Percentiles rank a stretch among this genome's conserved stretches.
Evolutionary conservation across 2,797 vertebrate genomes (phyloP).

Genomic region (Geotrypetes seraphini): DNA sequence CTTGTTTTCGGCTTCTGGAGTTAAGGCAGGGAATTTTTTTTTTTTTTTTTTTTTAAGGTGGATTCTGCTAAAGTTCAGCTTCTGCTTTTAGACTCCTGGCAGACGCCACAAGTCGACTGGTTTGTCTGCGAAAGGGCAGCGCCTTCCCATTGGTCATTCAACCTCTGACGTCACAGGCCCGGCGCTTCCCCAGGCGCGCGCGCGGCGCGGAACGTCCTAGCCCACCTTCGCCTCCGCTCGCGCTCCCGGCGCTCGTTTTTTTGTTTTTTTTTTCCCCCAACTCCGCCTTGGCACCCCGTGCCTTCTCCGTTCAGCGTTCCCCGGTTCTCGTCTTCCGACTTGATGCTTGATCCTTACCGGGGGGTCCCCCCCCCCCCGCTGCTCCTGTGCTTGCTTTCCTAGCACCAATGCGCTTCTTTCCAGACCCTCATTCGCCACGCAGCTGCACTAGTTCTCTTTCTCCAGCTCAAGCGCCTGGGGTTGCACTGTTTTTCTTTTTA

Average conservation of each 20-base stretch:
- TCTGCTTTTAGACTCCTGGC: slow-evolving; percentile 85
- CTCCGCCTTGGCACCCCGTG: too few relatives aligned
- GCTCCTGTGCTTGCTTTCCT: slow-evolving; percentile 1
- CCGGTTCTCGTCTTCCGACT: neutral
- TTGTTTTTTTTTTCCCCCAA: too few relatives aligned
- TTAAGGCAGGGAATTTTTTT: slow-evolving; percentile 77
- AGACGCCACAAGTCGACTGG: slow-evolving; percentile 93
- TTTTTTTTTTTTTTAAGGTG: slow-evolving; percentile 92
- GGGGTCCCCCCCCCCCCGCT: neutral
- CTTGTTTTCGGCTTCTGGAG: slow-evolving; percentile 66
- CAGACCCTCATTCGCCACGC: too few relatives aligned
- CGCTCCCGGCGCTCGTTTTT: slow-evolving; percentile 3
- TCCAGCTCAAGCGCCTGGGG: too few relatives aligned
- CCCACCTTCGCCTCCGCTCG: slow-evolving; percentile 14
- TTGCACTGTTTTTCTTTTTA: too few relatives aligned
- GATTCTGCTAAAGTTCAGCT: slow-evolving; percentile 91
- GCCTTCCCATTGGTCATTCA: slow-evolving; percentile 92
- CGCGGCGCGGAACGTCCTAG: slow-evolving; percentile 39
- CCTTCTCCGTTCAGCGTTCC: neutral
- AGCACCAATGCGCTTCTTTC: too few relatives aligned
- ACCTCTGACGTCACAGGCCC: slow-evolving; percentile 82
- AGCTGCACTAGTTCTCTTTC: too few relatives aligned
- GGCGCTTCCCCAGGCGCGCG: slow-evolving; percentile 68
- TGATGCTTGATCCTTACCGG: neutral
- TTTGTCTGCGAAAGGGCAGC: slow-evolving; percentile 96